These are phyloP conservation scores for Pteromalus puparum DNA, from an alignment of 1,140 invertebrate species.

Conservation along the genomic window DNA sequence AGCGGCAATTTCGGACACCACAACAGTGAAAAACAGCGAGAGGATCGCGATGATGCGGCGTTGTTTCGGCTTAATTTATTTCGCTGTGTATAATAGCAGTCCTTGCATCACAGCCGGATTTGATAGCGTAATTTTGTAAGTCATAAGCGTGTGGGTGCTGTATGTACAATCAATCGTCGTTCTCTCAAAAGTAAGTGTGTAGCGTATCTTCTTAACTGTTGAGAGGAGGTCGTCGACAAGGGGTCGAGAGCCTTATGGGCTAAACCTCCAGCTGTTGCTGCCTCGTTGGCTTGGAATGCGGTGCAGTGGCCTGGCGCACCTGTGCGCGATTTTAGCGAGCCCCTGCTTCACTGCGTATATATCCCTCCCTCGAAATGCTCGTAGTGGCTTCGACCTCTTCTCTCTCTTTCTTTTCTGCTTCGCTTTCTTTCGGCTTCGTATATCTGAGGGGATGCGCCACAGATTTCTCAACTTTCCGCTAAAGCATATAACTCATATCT, in stretches of 20 bases:
- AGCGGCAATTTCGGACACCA: background rate
- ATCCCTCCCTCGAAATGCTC: background rate
- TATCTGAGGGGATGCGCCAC: too few relatives aligned
- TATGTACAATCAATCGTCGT: background rate
- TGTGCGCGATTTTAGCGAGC: slow-evolving; percentile 15
- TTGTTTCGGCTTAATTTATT: background rate
- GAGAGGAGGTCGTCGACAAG: background rate
- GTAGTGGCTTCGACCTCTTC: slow-evolving; percentile 31
- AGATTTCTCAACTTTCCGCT: too few relatives aligned
- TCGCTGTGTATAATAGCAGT: too few relatives aligned
- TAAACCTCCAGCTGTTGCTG: slow-evolving; percentile 25
- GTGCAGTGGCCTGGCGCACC: slow-evolving; percentile 8
- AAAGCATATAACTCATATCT: too few relatives aligned
- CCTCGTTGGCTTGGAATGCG: background rate
- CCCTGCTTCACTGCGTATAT: background rate
- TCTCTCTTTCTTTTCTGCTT: background rate
- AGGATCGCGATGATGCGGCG: background rate
- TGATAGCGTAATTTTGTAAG: background rate
- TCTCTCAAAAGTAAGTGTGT: background rate
- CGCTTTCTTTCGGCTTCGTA: background rate
- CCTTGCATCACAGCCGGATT: too few relatives aligned
- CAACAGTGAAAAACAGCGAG: background rate
- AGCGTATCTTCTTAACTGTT: background rate
- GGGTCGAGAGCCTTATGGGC: slow-evolving; percentile 12
- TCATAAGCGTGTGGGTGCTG: background rate